Evolutionary conservation across 2,113 vertebrate genomes (phyloP).

Genomic region (Amphilophus citrinellus): DNA sequence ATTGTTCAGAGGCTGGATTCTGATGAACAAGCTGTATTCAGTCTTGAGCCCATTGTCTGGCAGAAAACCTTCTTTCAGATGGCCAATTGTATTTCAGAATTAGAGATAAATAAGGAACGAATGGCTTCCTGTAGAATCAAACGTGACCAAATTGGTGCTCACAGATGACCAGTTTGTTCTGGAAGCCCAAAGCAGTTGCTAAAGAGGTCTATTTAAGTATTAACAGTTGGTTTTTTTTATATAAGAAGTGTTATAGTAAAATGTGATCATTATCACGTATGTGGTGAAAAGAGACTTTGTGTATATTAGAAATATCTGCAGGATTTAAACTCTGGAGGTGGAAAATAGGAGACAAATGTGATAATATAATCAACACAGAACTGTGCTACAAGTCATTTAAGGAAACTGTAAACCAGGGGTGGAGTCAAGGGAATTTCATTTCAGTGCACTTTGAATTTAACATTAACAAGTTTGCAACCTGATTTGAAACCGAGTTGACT

Average conservation of each 20-base stretch:
- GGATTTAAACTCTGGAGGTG: constrained; percentile 36
- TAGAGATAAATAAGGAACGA: constrained; percentile 12
- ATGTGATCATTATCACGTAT: constrained; percentile 40
- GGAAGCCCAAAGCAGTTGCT: constrained; percentile 12
- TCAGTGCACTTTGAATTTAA: constrained; percentile 35
- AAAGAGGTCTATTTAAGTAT: constrained; percentile 20
- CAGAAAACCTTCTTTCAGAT: constrained; percentile 25
- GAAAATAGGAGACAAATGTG: constrained; percentile 31
- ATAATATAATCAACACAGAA: constrained; percentile 34
- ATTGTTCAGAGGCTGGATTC: constrained; percentile 63
- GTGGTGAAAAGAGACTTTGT: constrained; percentile 42
- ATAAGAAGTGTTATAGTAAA: constrained; percentile 35
- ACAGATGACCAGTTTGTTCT: constrained; percentile 15
- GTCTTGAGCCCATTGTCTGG: constrained; percentile 33
- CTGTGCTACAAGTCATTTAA: constrained; percentile 36
- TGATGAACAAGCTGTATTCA: constrained; percentile 43
- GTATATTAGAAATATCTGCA: constrained; percentile 46
- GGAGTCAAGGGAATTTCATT: constrained; percentile 51
- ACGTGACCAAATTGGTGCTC: constrained; percentile 10
- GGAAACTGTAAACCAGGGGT: constrained; percentile 20
- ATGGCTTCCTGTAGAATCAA: constrained; percentile 12
- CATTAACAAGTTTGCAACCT: constrained; percentile 11
- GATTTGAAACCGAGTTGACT: constrained; percentile 52
- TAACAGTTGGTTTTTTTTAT: constrained; percentile 31
- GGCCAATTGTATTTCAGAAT: constrained; percentile 32